Evolutionary conservation across 1,140 invertebrate genomes (phyloP), one percentile per base, ranked within the genome.

Genomic region (Marisa cornuarietis): DNA sequence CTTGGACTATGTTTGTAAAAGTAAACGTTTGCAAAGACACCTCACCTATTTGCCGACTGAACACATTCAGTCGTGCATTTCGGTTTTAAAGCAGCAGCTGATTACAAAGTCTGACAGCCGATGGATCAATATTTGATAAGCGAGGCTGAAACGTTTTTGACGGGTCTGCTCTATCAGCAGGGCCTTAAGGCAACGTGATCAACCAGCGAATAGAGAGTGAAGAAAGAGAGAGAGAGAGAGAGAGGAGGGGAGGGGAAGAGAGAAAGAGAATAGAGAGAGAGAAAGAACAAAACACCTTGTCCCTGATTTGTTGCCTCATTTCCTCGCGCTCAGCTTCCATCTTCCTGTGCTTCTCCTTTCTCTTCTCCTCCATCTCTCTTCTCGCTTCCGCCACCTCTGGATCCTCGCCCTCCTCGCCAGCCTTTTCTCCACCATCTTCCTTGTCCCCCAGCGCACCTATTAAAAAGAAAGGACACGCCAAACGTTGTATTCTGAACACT

Each of bases 261-360:
- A 75, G 31, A 68, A 71, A 62, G n/a, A 51, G 61, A 61, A 18
- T 10, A 22, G 62, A 49, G n/a, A 11, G 31, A 65, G 42, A 65
- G 62, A 68, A 6, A 75, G 49, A 80, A 9, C 51, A 72, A 75
- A 31, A 68, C 78, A 98, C 97, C 95, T 99, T 99, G 92, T 98
- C 97, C 92, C 97, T 94, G 91, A 99, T 99, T 91, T 97, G 96
- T 92, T 98, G 97, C 90, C 98, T 93, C 96, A 99, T 98, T 92
- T 97, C 97, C 92, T 99, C 97, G 84, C 98, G 93, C 91, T 99
- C 97, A 87, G 97, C 97, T 91, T 99, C 98, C 96, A 99, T 98
- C 93, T 98, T 98, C 86, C 97, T 94, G 92, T 99, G 97, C 90
- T 98, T 99, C 92, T 99, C 97, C 93, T 97, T 98, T 88, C 97